Percentiles rank a stretch among this genome's conserved stretches.
Evolutionary conservation across 2,797 vertebrate species (phyloP).

Genomic region (Phylloscopus collybita): DNA sequence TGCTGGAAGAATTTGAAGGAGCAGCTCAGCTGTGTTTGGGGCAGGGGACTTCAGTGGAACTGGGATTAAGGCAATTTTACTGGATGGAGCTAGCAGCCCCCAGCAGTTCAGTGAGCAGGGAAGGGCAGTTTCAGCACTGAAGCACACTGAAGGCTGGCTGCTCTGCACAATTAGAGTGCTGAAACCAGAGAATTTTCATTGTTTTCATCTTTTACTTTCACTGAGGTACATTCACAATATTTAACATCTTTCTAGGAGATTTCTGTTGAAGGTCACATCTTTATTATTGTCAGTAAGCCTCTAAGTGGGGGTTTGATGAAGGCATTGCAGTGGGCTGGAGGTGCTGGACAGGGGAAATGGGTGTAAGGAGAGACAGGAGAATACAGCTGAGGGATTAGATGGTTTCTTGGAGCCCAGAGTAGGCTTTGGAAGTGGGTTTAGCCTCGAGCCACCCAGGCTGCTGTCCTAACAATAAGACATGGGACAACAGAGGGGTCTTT

Average conservation of each 20-base stretch:
- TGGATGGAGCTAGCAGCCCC: not conserved
- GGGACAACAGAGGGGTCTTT: not conserved
- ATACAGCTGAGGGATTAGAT: not conserved
- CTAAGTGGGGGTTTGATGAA: not conserved
- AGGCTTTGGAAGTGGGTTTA: not conserved
- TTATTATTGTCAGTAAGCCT: fast-evolving
- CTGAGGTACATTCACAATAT: not conserved
- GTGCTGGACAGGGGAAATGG: not conserved
- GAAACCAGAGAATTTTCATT: not conserved
- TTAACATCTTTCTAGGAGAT: not conserved
- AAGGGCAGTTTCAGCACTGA: not conserved
- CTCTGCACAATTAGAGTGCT: not conserved
- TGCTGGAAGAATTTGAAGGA: not conserved
- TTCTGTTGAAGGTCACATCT: not conserved
- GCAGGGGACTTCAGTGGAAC: not conserved
- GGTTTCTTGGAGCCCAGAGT: not conserved
- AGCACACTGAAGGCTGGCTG: not conserved
- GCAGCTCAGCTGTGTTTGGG: not conserved
- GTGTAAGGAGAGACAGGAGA: not conserved
- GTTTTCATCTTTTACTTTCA: not conserved
- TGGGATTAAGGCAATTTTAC: not conserved
- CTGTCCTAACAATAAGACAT: not conserved
- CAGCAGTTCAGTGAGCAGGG: not conserved
- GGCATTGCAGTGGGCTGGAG: not conserved
- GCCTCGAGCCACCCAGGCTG: not conserved